These are phyloP conservation scores for Metalampra italica DNA, from an alignment of 2,888 invertebrate species.

Conservation along the genomic window DNA sequence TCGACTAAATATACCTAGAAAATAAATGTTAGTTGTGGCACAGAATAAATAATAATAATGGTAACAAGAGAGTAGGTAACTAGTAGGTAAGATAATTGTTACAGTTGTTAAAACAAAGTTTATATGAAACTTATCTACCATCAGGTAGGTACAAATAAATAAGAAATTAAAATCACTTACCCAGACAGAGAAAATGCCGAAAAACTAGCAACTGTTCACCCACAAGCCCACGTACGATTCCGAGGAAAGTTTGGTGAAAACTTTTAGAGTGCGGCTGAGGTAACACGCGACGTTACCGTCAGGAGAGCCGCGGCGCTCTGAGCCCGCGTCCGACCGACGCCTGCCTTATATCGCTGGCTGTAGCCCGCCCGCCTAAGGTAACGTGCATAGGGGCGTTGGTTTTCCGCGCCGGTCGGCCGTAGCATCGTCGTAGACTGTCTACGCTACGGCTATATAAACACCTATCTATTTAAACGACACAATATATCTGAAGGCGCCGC, in stretches of 20 bases:
- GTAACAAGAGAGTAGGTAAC: no score
- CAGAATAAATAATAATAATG: no score
- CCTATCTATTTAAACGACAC: no score
- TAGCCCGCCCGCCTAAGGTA: slow-evolving; percentile 22
- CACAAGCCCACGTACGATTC: slow-evolving; percentile 1
- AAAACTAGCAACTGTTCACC: background rate
- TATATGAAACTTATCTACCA: no score
- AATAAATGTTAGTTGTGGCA: no score
- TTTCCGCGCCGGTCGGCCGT: no score
- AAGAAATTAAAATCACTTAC: background rate
- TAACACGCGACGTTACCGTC: slow-evolving; percentile 37
- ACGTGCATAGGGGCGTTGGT: background rate
- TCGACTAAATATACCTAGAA: no score
- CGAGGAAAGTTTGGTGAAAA: slow-evolving; percentile 36
- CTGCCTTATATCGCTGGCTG: slow-evolving; percentile 49
- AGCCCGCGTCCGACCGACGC: slow-evolving; percentile 36
- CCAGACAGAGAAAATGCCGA: background rate
- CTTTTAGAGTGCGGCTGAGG: slow-evolving; percentile 38
- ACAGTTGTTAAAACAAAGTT: no score
- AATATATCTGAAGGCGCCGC: no score
- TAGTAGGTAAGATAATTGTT: no score
- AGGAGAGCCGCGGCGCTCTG: slow-evolving; percentile 57
- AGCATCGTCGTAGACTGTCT: slow-evolving; percentile 5
- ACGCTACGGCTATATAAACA: background rate
- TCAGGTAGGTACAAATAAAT: background rate